Evolutionary conservation across 2,888 invertebrate genomes (phyloP).

Genomic region (Pachydiplax longipennis): DNA sequence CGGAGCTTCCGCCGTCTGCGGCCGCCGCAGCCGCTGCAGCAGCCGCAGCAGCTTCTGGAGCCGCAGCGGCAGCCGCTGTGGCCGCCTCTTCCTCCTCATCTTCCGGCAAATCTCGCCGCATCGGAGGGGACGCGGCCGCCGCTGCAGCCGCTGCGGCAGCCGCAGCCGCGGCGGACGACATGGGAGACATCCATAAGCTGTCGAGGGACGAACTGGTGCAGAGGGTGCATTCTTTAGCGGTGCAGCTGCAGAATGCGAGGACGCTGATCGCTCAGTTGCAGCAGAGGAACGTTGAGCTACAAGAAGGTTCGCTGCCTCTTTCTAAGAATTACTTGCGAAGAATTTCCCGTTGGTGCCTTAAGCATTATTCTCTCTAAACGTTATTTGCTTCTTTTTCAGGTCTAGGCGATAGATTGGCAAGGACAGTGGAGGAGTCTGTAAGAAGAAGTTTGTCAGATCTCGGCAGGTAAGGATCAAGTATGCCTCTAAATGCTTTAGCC

Average conservation of each 20-base stretch:
- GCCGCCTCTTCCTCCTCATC: neutral
- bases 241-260: conserved; percentile 41
- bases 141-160: neutral
- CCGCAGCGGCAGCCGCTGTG: neutral
- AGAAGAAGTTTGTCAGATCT: conserved; percentile 29
- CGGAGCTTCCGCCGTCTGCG: neutral
- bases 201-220: conserved; percentile 40
- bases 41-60: neutral
- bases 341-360: neutral
- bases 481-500: neutral
- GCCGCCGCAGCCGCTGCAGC: neutral
- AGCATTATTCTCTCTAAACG: neutral
- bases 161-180: conserved; percentile 13
- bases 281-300: conserved; percentile 44
- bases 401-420: conserved; percentile 21
- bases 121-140: neutral
- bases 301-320: neutral
- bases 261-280: conserved; percentile 43
- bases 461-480: neutral
- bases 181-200: conserved; percentile 30
- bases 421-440: conserved; percentile 38
- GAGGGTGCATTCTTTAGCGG: conserved; percentile 32
- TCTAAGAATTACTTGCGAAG: neutral
- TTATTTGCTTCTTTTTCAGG: neutral
- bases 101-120: neutral